Percentiles rank a stretch among this genome's conserved stretches.
These are phyloP conservation scores for Phalacrocorax carbo DNA, from an alignment of 2,113 vertebrate species.

Conservation along the genomic window DNA sequence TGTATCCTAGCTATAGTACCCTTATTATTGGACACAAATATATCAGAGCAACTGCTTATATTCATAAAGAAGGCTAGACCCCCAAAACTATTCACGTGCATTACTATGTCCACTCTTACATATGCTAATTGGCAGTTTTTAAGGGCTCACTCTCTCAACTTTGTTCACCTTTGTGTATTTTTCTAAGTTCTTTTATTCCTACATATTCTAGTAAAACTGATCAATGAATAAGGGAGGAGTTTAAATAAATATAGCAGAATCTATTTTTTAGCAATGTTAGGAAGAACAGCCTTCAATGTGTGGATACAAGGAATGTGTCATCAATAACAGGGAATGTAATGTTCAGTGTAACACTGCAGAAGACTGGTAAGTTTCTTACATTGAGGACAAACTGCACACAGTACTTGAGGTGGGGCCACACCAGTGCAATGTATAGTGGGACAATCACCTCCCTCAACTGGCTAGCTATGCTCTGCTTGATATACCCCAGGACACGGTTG, in stretches of 20 bases:
- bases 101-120: neutral
- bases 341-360: neutral
- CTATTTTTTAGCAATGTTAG: neutral
- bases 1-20: neutral
- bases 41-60: neutral
- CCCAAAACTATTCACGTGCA: neutral
- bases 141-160: neutral
- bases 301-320: neutral
- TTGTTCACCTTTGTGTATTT: neutral
- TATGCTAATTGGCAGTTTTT: neutral
- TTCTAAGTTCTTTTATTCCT: neutral
- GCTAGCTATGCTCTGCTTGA: neutral
- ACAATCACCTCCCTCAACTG: neutral
- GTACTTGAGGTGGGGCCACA: fast-evolving
- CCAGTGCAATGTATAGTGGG: neutral
- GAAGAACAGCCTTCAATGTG: neutral
- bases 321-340: neutral
- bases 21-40: neutral
- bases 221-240: neutral
- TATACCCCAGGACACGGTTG: neutral
- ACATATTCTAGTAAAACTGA: neutral
- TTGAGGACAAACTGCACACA: neutral
- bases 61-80: neutral
- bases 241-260: neutral
- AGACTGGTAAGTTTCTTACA: neutral